Conservation (phyloP, 2,888 invertebrate genomes). For the Heliconius ethilla region DNA sequence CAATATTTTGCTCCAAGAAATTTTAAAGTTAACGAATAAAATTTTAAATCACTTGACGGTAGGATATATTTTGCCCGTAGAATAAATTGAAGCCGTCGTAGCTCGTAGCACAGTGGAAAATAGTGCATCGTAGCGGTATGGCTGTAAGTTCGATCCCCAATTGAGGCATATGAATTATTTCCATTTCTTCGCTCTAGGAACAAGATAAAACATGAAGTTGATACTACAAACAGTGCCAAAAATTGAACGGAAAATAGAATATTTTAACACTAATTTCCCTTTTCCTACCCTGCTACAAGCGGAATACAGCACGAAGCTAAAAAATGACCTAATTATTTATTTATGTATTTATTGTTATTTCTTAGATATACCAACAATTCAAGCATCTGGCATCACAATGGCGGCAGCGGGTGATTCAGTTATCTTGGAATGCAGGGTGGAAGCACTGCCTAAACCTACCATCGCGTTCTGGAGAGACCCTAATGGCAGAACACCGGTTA, state of each 20-base stretch:
- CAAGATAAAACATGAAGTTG: not conserved
- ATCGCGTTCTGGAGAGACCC: slow-evolving; percentile 92
- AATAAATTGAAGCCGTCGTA: not conserved
- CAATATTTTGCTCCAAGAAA: not conserved
- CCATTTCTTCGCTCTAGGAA: not conserved
- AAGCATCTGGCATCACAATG: slow-evolving; percentile 89
- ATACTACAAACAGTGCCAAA: not conserved
- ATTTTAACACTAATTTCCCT: too few species aligned
- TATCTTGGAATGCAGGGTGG: slow-evolving; percentile 88
- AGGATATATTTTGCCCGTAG: not conserved
- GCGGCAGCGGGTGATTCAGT: slow-evolving; percentile 89
- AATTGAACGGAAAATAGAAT: not conserved
- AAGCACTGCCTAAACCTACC: slow-evolving; percentile 89
- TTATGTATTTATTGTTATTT: slow-evolving; percentile 1
- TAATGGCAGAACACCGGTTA: slow-evolving; percentile 87
- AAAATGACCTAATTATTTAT: not conserved
- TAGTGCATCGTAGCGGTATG: not conserved
- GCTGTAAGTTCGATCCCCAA: not conserved
- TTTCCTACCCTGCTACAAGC: too few species aligned
- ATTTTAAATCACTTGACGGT: not conserved
- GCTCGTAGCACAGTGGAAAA: not conserved
- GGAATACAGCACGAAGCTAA: too few species aligned
- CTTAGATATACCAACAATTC: slow-evolving; percentile 88
- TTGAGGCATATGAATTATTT: not conserved
- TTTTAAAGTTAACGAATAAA: slow-evolving; percentile 4